Percentiles rank a stretch among this genome's conserved stretches.
phyloP scores from a whole-genome alignment of 2,797 vertebrate species.

The Amazona finschi region DNA sequence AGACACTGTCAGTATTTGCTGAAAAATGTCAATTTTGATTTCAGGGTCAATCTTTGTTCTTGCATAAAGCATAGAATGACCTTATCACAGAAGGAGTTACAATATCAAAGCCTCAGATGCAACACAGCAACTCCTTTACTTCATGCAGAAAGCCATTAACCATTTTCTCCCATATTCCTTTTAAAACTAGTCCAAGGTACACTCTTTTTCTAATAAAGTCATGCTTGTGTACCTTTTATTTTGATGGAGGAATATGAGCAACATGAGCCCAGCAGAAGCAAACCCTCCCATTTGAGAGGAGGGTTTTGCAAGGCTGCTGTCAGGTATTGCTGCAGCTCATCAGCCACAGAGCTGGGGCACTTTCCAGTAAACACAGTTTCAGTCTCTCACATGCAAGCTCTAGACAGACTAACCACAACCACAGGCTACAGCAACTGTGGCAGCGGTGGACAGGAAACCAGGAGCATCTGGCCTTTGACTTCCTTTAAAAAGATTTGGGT shows the following conservation, averaged over 20 bases:
- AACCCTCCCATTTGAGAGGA: background rate
- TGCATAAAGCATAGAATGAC: background rate
- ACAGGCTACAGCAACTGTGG: conserved; percentile 59
- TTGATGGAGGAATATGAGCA: background rate
- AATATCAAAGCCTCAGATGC: background rate
- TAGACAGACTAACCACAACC: conserved; percentile 73
- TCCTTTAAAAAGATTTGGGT: conserved; percentile 16
- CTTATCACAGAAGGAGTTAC: background rate
- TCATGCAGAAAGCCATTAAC: background rate
- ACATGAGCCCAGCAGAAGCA: background rate
- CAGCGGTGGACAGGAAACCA: conserved; percentile 57
- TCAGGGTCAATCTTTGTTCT: background rate
- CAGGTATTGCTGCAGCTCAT: conserved; percentile 30
- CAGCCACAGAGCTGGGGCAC: background rate
- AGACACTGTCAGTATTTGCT: background rate
- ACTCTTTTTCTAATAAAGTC: too few species aligned
- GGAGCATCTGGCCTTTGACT: conserved; percentile 70
- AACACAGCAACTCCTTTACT: background rate
- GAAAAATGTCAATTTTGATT: background rate
- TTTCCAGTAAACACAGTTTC: conserved; percentile 51
- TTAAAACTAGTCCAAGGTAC: background rate
- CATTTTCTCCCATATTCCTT: background rate
- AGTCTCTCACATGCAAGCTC: conserved; percentile 55
- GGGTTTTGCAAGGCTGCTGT: background rate
- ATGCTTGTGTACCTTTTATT: accelerated